These are phyloP conservation scores for Lepeophtheirus salmonis DNA, from an alignment of 1,140 invertebrate genomes.

Conservation along the genomic window DNA sequence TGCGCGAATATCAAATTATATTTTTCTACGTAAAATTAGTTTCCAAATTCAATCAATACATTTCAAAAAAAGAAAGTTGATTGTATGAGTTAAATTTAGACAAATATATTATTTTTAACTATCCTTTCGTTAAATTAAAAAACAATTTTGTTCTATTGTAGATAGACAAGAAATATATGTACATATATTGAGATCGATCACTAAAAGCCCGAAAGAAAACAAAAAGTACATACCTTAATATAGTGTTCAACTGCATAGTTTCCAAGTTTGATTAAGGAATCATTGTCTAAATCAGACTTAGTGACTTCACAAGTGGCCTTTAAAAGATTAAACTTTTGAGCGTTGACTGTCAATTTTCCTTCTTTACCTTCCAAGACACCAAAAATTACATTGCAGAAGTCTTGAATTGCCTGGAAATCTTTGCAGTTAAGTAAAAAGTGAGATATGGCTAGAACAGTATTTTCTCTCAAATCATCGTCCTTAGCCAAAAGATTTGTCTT, in stretches of 20 bases:
- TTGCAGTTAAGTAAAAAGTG: slow-evolving; percentile 50
- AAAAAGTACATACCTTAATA: slow-evolving; percentile 6
- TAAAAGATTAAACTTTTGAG: slow-evolving; percentile 71
- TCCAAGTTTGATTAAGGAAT: not conserved
- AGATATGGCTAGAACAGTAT: slow-evolving; percentile 46
- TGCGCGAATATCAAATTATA: too few species aligned
- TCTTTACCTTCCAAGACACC: slow-evolving; percentile 67
- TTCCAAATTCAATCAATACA: slow-evolving; percentile 22
- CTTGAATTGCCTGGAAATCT: slow-evolving; percentile 42
- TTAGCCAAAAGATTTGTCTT: slow-evolving; percentile 58
- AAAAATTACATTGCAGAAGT: slow-evolving; percentile 52
- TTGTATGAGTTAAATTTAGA: slow-evolving; percentile 16
- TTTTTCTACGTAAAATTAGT: slow-evolving; percentile 14
- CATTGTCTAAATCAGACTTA: not conserved
- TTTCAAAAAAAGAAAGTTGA: slow-evolving; percentile 20
- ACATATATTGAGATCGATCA: too few species aligned
- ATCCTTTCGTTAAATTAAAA: too few species aligned
- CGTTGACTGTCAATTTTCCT: slow-evolving; percentile 69
- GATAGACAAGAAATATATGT: too few species aligned
- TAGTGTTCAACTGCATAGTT: not conserved
- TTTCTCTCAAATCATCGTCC: slow-evolving; percentile 48
- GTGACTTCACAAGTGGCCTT: slow-evolving; percentile 33
- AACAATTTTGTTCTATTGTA: too few species aligned
- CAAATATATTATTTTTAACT: too few species aligned
- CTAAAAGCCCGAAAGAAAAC: too few species aligned